Percentiles rank a stretch among this genome's conserved stretches.
Evolutionary conservation across 2,797 vertebrate genomes (phyloP).

Genomic region (Artibeus lituratus): DNA sequence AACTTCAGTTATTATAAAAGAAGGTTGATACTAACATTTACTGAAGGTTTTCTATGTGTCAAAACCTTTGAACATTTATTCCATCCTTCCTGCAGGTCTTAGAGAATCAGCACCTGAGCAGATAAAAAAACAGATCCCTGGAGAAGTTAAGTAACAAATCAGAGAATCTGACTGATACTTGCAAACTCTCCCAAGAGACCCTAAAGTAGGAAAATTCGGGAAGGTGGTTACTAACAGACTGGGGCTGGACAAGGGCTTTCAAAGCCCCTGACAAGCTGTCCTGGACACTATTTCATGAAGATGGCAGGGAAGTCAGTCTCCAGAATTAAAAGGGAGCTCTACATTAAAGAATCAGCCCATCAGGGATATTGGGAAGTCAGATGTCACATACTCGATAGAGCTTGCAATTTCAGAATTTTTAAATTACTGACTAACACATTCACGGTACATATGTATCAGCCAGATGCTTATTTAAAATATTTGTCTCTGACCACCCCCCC

Average conservation of each 20-base stretch:
- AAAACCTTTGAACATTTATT: neutral
- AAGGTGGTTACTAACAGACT: neutral
- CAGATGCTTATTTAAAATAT: neutral
- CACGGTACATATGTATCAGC: neutral
- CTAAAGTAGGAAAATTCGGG: neutral
- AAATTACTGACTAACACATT: neutral
- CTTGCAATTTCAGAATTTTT: neutral
- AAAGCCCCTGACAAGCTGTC: neutral
- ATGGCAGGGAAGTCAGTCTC: neutral
- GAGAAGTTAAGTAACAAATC: neutral
- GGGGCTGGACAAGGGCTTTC: neutral
- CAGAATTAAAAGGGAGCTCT: neutral
- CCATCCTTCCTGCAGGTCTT: neutral
- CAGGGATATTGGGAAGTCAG: neutral
- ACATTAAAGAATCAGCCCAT: neutral
- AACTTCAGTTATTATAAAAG: neutral
- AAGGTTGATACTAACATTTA: neutral
- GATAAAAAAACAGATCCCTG: neutral
- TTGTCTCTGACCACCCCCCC: neutral
- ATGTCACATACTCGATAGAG: neutral
- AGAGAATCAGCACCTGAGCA: neutral
- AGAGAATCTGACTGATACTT: neutral
- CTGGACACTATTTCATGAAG: neutral
- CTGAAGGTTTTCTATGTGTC: neutral
- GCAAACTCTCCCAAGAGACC: neutral